Evolutionary conservation across 2,797 vertebrate genomes (phyloP), one percentile per base, ranked within the genome.

Genomic region (Gymnocypris eckloni): DNA sequence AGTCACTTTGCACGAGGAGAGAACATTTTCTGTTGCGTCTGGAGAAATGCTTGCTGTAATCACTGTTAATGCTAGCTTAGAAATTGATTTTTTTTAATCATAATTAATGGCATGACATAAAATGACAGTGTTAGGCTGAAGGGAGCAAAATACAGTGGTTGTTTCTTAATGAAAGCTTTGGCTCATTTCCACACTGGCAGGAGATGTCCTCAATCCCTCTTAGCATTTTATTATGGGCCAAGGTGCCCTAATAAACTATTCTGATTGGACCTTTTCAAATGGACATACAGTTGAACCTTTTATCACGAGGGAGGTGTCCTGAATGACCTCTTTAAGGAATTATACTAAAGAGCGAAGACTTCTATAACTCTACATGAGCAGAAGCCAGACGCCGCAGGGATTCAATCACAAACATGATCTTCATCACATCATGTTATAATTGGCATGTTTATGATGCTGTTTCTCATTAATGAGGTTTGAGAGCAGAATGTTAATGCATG

Each of bases 161-260:
- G 39, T 78, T 45, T 70, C 54, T 77, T 88, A 89, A 87, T 85
- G 87, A 89, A 79, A 71, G 54, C 54, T 61, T 88, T 88, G 89
- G 87, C 87, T 71, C 20, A 8, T 86, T 83, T 89, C 87, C 89
- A 89, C 70, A 43, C 15, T 69, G 73, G 69, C 50, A 71, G 64
- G 84, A 78, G 64, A 76, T 82, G 82, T 79, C 88, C 85, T 86
- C 75, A 73, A 43, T 86, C 71, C 28, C 69, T 71, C 54, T 37
- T 33, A 83, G 69, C 76, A 25, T 83, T 88, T 76, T 82, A 83
- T 85, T 85, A 86, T 59, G 83, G 80, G 64, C 83, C 84, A 88
- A 88, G 84, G 84, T 88, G 87, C 77, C 87, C 87, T 61, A 76
- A 88, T 88, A 88, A 88, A 87, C 79, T 88, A 85, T 87, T 88